Evolutionary conservation across 2,113 vertebrate species (phyloP), one percentile per base, ranked within the genome.

Genomic region (Phrynocephalus versicolor): DNA sequence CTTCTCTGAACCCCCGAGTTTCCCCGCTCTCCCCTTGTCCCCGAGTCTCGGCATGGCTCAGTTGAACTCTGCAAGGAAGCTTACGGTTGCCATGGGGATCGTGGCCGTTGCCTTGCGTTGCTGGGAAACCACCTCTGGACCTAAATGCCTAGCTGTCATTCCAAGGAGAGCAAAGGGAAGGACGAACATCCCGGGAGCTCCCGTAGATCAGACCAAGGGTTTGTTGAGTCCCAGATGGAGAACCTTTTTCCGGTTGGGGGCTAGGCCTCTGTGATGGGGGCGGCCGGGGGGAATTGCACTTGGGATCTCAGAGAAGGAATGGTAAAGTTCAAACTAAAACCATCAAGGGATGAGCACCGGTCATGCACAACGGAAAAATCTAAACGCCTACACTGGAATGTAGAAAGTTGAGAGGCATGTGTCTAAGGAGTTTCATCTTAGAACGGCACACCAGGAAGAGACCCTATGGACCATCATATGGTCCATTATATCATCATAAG

Each of bases 111-210:
- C 62, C 81, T 87, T 79, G 74, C 5, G 86, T 87, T 83, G 41
- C 81, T 57, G 12, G 86, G 86, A 45, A 73, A 87, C 76, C 74
- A 2, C 51, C 37, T 74, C n/a, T 77, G 58, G 81, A 73, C 70
- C 70, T n/a, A 15, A 23, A 60, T 4, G 1, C 2, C 84, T 71
- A 1, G 74, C 33, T 19, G 19, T 37, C 16, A 33, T 30, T 74
- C 27, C 30, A 39, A 27, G 35, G 19, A 65, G 33, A 65, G 57
- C 65, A 41, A 27, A 33, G 30, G 33, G 10, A 51, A 51, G 21
- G 21, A 73, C 58, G 41, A 64, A 76, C 21, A 30, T 74, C 30
- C n/a, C 8, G 45, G 75, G 71, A 16, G 39, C 14, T 55, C 30
- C 2, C 6, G 5, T 33, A 37, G 5, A 23, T 14, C 18, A 15